Evolutionary conservation across 2,888 invertebrate genomes (phyloP).

Genomic region (Acrobasis consociella): DNA sequence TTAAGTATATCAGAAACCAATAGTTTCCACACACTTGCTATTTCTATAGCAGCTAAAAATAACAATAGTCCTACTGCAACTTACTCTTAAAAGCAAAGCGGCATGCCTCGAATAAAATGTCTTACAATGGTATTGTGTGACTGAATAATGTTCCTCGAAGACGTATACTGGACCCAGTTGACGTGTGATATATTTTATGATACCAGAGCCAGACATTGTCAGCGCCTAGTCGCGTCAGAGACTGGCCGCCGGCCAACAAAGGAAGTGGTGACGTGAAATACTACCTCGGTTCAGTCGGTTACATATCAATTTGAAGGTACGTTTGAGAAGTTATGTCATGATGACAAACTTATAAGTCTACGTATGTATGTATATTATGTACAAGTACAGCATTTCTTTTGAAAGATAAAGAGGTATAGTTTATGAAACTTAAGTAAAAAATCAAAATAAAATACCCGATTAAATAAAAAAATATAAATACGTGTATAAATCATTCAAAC

Average conservation of each 20-base stretch:
- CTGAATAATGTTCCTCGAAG: conserved; percentile 21
- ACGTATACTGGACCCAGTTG: conserved; percentile 35
- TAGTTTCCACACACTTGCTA: not conserved
- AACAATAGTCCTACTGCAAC: not conserved
- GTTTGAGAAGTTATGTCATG: not conserved
- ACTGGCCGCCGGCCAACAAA: conserved; percentile 50
- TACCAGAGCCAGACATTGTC: conserved; percentile 14
- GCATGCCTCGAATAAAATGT: conserved; percentile 20
- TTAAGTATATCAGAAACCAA: too few relatives aligned
- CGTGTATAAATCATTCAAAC: too few relatives aligned
- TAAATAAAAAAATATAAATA: too few relatives aligned
- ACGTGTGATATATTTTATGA: conserved; percentile 40
- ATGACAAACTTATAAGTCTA: too few relatives aligned
- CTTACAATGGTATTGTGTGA: conserved; percentile 14
- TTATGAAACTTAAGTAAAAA: too few relatives aligned
- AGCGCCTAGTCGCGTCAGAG: conserved; percentile 26
- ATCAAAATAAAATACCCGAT: too few relatives aligned
- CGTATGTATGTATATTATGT: too few relatives aligned
- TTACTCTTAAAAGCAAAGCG: not conserved
- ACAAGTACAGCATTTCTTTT: too few relatives aligned
- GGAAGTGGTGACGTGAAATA: conserved; percentile 36
- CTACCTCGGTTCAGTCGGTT: conserved; percentile 30
- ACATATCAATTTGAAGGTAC: conserved; percentile 6
- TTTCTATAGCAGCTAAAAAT: not conserved
- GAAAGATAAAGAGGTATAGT: too few relatives aligned